phyloP scores from a whole-genome alignment of 2,888 invertebrate species.

The Trichopoda pennipes region DNA sequence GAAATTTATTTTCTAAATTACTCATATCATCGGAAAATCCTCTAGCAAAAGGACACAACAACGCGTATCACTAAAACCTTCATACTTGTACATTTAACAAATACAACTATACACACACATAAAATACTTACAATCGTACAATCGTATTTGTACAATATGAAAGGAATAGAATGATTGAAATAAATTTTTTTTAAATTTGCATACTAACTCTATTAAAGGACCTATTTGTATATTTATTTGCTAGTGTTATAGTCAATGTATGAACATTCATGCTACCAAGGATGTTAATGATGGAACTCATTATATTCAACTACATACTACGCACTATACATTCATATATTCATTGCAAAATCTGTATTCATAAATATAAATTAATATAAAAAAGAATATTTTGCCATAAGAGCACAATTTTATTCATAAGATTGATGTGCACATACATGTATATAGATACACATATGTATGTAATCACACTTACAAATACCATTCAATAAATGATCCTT shows the following conservation, averaged over 20 bases:
- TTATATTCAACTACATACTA: slow-evolving; percentile 51
- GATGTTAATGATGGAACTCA: slow-evolving; percentile 53
- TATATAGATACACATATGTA: not conserved
- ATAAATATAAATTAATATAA: slow-evolving; percentile 28
- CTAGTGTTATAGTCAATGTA: not conserved
- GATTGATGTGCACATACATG: not conserved
- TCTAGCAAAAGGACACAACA: slow-evolving; percentile 25
- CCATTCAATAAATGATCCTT: slow-evolving; percentile 29
- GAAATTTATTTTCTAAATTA: slow-evolving; percentile 67
- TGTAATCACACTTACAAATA: slow-evolving; percentile 13
- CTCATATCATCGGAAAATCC: slow-evolving; percentile 56
- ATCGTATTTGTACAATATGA: slow-evolving; percentile 13
- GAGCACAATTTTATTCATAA: slow-evolving; percentile 26
- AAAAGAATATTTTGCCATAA: slow-evolving; percentile 8
- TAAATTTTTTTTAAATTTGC: slow-evolving; percentile 60
- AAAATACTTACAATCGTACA: not conserved
- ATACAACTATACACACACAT: slow-evolving; percentile 11
- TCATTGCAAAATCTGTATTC: slow-evolving; percentile 2
- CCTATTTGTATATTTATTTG: slow-evolving; percentile 19
- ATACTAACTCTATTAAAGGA: slow-evolving; percentile 59
- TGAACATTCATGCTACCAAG: not conserved
- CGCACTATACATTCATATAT: slow-evolving; percentile 9
- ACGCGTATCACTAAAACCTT: slow-evolving; percentile 9
- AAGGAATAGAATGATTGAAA: slow-evolving; percentile 52
- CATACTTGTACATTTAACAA: not conserved